These are phyloP conservation scores for Scopus umbretta DNA, from an alignment of 2,113 vertebrate species.

Conservation along the genomic window DNA sequence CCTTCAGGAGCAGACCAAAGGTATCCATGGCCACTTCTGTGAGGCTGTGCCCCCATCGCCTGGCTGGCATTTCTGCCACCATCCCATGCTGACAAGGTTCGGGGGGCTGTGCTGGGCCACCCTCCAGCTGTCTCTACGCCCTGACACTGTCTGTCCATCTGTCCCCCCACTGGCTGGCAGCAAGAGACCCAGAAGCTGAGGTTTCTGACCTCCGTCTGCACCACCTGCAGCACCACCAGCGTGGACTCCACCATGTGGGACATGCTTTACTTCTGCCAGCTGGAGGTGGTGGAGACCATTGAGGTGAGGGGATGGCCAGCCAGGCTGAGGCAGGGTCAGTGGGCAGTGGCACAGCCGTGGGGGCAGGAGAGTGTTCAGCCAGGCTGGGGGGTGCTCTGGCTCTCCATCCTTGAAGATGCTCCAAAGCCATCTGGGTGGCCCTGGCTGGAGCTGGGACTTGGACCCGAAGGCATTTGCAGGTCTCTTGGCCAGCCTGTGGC, in stretches of 20 bases:
- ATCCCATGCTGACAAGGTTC: background rate
- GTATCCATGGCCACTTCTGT: background rate
- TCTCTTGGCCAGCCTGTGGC: background rate
- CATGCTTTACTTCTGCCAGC: background rate
- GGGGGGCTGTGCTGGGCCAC: background rate
- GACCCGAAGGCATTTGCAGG: background rate
- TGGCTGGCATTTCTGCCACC: background rate
- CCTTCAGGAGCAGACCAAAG: background rate
- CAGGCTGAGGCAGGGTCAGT: background rate
- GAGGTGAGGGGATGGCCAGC: background rate
- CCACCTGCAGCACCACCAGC: accelerated
- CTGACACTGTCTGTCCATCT: background rate
- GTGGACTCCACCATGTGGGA: accelerated
- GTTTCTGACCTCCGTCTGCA: background rate
- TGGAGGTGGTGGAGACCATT: background rate
- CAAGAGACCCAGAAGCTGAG: background rate
- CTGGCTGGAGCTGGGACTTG: background rate
- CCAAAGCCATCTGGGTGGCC: background rate
- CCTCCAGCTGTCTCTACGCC: background rate
- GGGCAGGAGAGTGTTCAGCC: background rate
- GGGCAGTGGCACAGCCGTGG: background rate
- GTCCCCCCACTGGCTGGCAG: background rate
- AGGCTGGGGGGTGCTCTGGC: accelerated
- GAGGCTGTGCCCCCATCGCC: background rate
- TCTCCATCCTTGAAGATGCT: background rate